Percentiles rank a stretch among this genome's conserved stretches.
Conservation (phyloP, 2,888 invertebrate species). For the Yponomeuta cagnagella region DNA sequence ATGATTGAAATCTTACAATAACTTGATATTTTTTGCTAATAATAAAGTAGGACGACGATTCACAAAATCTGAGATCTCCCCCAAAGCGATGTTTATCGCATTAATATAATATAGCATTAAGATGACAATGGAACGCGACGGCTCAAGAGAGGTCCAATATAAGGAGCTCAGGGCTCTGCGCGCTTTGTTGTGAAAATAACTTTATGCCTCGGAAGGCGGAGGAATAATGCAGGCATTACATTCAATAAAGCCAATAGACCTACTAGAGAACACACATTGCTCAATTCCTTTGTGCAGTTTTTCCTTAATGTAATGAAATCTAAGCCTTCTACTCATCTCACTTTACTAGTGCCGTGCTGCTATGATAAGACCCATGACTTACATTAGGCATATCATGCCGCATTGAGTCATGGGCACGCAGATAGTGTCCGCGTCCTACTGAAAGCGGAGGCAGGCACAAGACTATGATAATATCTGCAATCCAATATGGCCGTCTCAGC, state of each 20-base stretch:
- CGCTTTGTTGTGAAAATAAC: conserved; percentile 74
- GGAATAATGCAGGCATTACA: conserved; percentile 56
- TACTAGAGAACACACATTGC: conserved; percentile 53
- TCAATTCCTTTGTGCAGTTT: conserved; percentile 56
- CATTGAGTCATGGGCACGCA: neutral
- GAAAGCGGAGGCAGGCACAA: conserved; percentile 33
- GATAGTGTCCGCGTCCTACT: conserved; percentile 19
- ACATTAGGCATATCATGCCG: conserved; percentile 6
- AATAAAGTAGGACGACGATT: conserved; percentile 50
- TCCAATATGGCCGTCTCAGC: conserved; percentile 36
- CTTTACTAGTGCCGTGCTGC: neutral
- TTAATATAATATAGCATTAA: conserved; percentile 74
- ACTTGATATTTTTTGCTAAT: conserved; percentile 40
- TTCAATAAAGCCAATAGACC: conserved; percentile 67
- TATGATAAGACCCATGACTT: neutral
- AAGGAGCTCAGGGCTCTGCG: conserved; percentile 62
- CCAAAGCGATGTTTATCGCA: conserved; percentile 72
- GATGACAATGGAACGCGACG: conserved; percentile 63
- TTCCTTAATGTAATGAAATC: conserved; percentile 44
- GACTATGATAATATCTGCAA: conserved; percentile 37
- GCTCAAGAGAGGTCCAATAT: conserved; percentile 72
- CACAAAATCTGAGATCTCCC: conserved; percentile 49
- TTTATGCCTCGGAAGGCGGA: conserved; percentile 65
- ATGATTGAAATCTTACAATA: conserved; percentile 27
- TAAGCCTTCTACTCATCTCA: conserved; percentile 25